Evolutionary conservation across 2,888 invertebrate species (phyloP).

Genomic region (Drosophila neutralis): DNA sequence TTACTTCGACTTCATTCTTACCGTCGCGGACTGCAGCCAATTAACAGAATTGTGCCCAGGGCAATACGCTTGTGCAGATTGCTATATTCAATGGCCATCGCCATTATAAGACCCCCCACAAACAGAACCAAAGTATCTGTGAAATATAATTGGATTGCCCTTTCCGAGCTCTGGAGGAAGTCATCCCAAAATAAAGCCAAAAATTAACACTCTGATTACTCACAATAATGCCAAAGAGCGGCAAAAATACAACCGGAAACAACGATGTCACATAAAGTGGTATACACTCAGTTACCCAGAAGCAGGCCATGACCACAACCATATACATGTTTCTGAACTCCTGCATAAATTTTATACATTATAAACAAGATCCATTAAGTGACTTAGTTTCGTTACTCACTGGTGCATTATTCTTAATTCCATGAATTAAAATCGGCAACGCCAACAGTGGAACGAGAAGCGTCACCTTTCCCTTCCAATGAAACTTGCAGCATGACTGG

Average conservation of each 20-base stretch:
- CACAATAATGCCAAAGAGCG: conserved; percentile 90
- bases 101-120: conserved; percentile 94
- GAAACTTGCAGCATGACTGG: conserved; percentile 43
- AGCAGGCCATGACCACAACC: conserved; percentile 91
- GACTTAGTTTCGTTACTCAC: conserved; percentile 26
- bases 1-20: conserved; percentile 57
- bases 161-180: conserved; percentile 81
- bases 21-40: conserved; percentile 90
- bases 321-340: conserved; percentile 89
- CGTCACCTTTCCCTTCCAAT: conserved; percentile 53
- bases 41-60: conserved; percentile 90
- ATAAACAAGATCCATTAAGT: no score
- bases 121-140: conserved; percentile 93
- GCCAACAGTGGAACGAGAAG: conserved; percentile 42
- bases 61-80: conserved; percentile 94
- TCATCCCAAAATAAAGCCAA: neutral
- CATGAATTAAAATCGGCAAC: conserved; percentile 47
- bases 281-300: conserved; percentile 92
- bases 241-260: conserved; percentile 91
- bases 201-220: neutral
- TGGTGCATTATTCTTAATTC: accelerated
- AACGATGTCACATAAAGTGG: conserved; percentile 92
- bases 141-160: conserved; percentile 89
- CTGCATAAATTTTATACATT: conserved; percentile 9
- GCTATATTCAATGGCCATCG: conserved; percentile 94